A percentile compares a stretch with the other conserved stretches of the same genome.
These are phyloP conservation scores for Coregonus clupeaformis DNA, from an alignment of 2,113 vertebrate genomes.

Conservation along the genomic window DNA sequence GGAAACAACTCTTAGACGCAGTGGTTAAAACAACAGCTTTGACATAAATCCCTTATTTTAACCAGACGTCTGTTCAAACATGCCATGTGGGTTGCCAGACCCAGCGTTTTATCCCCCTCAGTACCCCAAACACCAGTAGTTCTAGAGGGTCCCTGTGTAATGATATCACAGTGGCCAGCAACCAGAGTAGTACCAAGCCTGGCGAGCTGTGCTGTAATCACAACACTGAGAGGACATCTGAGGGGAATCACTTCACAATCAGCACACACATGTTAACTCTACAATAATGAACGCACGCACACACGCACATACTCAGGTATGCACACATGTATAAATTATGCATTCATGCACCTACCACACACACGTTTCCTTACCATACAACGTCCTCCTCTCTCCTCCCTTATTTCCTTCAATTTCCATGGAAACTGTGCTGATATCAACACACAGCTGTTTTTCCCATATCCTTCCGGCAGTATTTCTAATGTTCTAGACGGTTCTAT, in stretches of 20 bases:
- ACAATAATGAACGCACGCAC: slow-evolving; percentile 10
- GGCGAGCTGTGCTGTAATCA: slow-evolving; percentile 60
- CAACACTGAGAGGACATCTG: slow-evolving; percentile 50
- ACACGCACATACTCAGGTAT: slow-evolving; percentile 5
- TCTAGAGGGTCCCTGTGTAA: slow-evolving; percentile 32
- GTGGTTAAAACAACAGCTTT: slow-evolving; percentile 2
- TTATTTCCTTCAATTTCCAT: no score
- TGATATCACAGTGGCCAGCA: slow-evolving; percentile 56
- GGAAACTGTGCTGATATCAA: no score
- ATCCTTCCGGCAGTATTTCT: no score
- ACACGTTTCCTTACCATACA: neutral
- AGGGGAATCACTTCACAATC: slow-evolving; percentile 9
- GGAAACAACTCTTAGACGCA: no score
- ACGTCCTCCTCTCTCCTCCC: no score
- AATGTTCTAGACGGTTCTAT: no score
- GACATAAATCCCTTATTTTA: neutral
- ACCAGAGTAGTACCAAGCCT: slow-evolving; percentile 46
- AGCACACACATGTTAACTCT: slow-evolving; percentile 19
- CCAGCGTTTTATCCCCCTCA: slow-evolving; percentile 14
- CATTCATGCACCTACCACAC: neutral
- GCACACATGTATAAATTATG: no score
- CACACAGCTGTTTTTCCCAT: no score
- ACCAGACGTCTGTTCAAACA: slow-evolving; percentile 2
- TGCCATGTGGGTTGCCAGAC: neutral
- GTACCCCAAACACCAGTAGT: slow-evolving; percentile 26